phyloP scores from a whole-genome alignment of 2,113 vertebrate species.

The Odontophorus gujanensis region DNA sequence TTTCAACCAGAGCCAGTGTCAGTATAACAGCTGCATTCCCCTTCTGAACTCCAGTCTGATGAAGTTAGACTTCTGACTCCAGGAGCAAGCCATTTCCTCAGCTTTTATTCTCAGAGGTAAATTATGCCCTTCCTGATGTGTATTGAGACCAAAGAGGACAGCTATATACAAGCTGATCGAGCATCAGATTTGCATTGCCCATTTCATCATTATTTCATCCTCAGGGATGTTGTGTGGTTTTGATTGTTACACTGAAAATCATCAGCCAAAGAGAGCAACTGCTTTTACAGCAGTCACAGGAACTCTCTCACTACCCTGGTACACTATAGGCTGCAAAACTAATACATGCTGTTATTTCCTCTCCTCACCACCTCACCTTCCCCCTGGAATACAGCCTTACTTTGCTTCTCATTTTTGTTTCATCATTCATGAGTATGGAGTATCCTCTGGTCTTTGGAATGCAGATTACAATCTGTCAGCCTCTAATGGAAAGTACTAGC shows the following conservation, averaged over 20 bases:
- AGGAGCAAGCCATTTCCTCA: background rate
- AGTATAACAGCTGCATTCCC: background rate
- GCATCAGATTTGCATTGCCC: background rate
- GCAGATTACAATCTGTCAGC: background rate
- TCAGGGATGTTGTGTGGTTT: background rate
- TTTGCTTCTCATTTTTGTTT: background rate
- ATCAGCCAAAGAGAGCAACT: background rate
- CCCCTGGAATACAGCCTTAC: background rate
- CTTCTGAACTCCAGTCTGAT: background rate
- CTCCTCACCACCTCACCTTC: background rate
- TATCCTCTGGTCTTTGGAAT: background rate
- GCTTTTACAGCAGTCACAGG: background rate
- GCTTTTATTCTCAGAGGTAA: background rate
- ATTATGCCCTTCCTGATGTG: background rate
- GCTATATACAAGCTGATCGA: background rate
- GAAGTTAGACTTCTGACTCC: background rate
- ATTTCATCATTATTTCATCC: background rate
- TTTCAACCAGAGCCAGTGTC: background rate
- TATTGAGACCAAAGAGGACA: background rate
- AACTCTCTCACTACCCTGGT: fast-evolving
- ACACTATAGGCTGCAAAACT: background rate
- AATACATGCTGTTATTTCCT: background rate
- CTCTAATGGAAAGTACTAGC: background rate
- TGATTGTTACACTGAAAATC: background rate
- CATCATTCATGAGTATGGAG: background rate